Conservation (phyloP, 2,797 vertebrate genomes). For the Clarias fuscus region DNA sequence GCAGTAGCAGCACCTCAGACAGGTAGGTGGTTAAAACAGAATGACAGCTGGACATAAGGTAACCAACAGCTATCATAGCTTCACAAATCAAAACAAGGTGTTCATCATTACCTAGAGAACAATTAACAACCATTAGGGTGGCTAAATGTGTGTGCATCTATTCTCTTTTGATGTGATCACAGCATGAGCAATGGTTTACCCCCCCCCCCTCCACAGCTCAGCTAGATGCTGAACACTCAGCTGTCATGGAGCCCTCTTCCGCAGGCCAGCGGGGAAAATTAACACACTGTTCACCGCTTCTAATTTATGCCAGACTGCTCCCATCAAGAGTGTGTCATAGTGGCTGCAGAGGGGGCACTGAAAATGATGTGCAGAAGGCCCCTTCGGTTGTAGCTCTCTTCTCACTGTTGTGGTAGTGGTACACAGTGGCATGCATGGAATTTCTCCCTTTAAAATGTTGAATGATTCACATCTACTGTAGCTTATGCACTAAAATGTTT, state of each 20-base stretch:
- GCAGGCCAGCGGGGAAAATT: conserved; percentile 51
- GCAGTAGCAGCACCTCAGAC: conserved; percentile 41
- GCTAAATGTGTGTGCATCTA: conserved; percentile 20
- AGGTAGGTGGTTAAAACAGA: conserved; percentile 26
- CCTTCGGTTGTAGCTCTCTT: conserved; percentile 58
- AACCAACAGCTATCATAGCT: conserved; percentile 31
- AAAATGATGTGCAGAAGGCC: conserved; percentile 59
- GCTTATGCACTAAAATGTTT: conserved; percentile 42
- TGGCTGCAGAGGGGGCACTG: conserved; percentile 53
- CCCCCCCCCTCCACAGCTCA: conserved; percentile 40
- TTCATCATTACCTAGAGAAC: conserved; percentile 52
- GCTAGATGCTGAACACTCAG: conserved; percentile 51
- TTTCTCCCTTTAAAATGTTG: neutral
- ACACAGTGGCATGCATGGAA: neutral
- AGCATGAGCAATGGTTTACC: conserved; percentile 31
- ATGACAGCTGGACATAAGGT: conserved; percentile 53
- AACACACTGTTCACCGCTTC: conserved; percentile 59
- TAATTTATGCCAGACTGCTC: conserved; percentile 63
- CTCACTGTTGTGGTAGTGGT: conserved; percentile 36
- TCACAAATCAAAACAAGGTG: conserved; percentile 14
- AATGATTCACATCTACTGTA: conserved; percentile 48
- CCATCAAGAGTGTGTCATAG: conserved; percentile 44
- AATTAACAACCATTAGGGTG: conserved; percentile 59
- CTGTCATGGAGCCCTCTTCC: conserved; percentile 41
- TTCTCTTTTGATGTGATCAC: conserved; percentile 31